Percentiles rank a stretch among this genome's conserved stretches.
Evolutionary conservation across 2,113 vertebrate genomes (phyloP).

Genomic region (Oxygymnocypris stewartii): DNA sequence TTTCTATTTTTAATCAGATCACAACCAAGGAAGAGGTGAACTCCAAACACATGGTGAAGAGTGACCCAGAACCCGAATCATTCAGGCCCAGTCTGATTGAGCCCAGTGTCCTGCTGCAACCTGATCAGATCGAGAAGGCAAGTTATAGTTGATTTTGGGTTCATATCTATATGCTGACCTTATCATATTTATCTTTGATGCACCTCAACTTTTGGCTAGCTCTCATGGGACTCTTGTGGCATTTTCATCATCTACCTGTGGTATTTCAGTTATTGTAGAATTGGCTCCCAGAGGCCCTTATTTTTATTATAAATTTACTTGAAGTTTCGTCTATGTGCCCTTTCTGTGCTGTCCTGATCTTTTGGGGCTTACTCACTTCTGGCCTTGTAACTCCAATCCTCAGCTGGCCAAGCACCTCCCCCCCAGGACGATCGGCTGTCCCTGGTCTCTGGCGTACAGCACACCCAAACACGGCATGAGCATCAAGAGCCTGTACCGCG

Average conservation of each 20-base stretch:
- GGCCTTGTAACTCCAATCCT: background rate
- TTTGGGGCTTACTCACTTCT: background rate
- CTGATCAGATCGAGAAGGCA: conserved; percentile 96
- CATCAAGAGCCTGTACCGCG: conserved; percentile 93
- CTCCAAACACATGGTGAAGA: conserved; percentile 84
- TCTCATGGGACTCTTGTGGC: background rate
- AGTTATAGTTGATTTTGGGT: background rate
- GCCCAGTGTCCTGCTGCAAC: conserved; percentile 89
- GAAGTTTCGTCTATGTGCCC: background rate
- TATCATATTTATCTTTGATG: background rate
- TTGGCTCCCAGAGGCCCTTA: background rate
- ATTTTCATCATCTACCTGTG: background rate
- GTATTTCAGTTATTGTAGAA: background rate
- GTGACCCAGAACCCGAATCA: conserved; percentile 90
- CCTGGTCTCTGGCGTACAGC: conserved; percentile 95
- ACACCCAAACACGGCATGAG: conserved; percentile 98
- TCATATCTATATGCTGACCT: conserved; percentile 12
- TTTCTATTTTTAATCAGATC: conserved; percentile 78
- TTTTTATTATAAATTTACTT: background rate
- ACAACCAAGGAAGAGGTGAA: conserved; percentile 89
- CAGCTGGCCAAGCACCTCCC: conserved; percentile 95
- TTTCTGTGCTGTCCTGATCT: background rate
- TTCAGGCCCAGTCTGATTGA: conserved; percentile 96
- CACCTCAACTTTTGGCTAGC: background rate
- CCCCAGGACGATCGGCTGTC: conserved; percentile 95